Base-by-base conservation (phyloP, 2,888 invertebrate species). In the Aromia moschata region DNA sequence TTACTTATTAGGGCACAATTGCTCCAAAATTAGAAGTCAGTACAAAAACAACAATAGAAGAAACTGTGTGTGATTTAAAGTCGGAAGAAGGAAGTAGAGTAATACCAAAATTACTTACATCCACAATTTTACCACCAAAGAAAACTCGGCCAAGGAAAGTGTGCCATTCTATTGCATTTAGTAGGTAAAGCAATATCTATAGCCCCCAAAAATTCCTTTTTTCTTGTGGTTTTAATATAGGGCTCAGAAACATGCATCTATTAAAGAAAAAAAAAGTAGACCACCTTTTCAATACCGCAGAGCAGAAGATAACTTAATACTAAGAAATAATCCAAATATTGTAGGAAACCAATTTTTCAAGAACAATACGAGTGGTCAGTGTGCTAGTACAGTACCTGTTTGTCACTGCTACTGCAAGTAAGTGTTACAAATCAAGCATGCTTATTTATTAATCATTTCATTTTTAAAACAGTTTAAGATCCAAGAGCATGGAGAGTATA, bases 1-100 rank as follows among this genome's bases (percentile, higher is more conserved):
- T 30, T 37, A 20, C 51, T 37, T 69, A 69, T 73, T 70, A 89
- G 89, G 90, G 90, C 44, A 89, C 89, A 38, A 80, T 90, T 41
- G 85, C 88, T 1, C 90, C 90, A 0, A 90, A 90, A 81, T 86
- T 90, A 56, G 89, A 89, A 79, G 82, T 90, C 55, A 84, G 86
- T 2, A 89, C 89, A 0, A 88, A 85, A 74, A 87, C 89, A 1
- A 84, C 86, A 0, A 85, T 90, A 56, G 87, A 89, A 74, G 89
- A 89, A 77, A 83, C 85, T 1, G 60, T 81, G 33, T 75, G 73
- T 53, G 58, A 70, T 33, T 49, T 68, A n/a, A 65, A 67, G 12
- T 62, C 63, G 56, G 41, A 65, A 62, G 25, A 67, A 62, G 12
- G 58, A 71, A 17, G 74, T 68, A 56, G 70, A 77, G 18, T 52